Percentiles rank a stretch among this genome's conserved stretches.
Conservation (phyloP, 2,797 vertebrate genomes). For the Eutrigla gurnardus region DNA sequence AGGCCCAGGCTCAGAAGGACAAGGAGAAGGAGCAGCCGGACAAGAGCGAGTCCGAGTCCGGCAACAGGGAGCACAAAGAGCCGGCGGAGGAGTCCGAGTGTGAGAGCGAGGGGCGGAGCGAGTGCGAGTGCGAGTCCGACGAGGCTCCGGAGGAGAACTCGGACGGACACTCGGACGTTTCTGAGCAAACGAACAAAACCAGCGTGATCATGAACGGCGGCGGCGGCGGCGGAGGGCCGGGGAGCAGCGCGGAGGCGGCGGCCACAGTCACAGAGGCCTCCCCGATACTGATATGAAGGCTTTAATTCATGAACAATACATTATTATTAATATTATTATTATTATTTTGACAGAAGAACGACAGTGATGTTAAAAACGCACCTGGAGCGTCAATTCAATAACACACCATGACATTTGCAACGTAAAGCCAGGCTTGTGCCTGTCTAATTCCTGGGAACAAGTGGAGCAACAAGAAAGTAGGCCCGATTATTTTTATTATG, state of each 20-base stretch:
- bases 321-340: not conserved
- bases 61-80: conserved; percentile 81
- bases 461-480: conserved; percentile 20
- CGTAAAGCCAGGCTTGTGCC: conserved; percentile 22
- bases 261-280: conserved; percentile 65
- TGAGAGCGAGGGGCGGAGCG: conserved; percentile 91
- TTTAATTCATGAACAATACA: conserved; percentile 16
- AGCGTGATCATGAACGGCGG: conserved; percentile 87
- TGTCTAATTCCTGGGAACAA: conserved; percentile 38
- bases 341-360: conserved; percentile 37
- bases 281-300: conserved; percentile 76
- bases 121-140: conserved; percentile 92
- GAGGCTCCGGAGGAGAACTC: conserved; percentile 84
- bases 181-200: conserved; percentile 82
- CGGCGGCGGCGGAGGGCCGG: conserved; percentile 44
- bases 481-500: conserved; percentile 10
- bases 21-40: conserved; percentile 92
- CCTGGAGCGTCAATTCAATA: conserved; percentile 10
- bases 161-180: conserved; percentile 78
- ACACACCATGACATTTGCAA: not conserved
- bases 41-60: conserved; percentile 68
- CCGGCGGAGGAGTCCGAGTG: conserved; percentile 88
- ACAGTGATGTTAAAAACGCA: conserved; percentile 31
- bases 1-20: conserved; percentile 97
- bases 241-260: conserved; percentile 59